phyloP scores from a whole-genome alignment of 1,140 invertebrate genomes.

The Drosophila ironensis region DNA sequence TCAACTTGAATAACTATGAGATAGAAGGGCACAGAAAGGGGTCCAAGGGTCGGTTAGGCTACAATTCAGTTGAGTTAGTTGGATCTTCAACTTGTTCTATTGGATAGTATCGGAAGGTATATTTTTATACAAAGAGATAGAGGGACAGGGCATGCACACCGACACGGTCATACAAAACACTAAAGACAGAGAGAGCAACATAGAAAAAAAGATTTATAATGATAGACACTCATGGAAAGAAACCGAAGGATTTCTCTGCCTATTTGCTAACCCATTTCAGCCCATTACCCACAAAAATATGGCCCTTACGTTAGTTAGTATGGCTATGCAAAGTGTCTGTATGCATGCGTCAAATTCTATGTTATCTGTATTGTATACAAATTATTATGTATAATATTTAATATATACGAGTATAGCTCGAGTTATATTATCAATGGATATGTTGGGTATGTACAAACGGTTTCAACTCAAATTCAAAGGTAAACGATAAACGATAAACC shows the following conservation, averaged over 20 bases:
- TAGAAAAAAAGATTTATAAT: background rate
- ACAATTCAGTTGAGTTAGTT: slow-evolving; percentile 10
- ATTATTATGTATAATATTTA: slow-evolving; percentile 4
- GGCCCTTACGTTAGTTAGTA: too few relatives aligned
- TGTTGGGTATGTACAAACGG: slow-evolving; percentile 40
- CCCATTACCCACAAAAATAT: background rate
- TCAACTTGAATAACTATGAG: slow-evolving; percentile 52
- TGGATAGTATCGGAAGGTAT: background rate
- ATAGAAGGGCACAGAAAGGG: slow-evolving; percentile 1
- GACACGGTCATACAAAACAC: slow-evolving; percentile 22
- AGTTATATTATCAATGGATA: slow-evolving; percentile 19
- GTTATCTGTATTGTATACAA: background rate
- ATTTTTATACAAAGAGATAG: slow-evolving; percentile 2
- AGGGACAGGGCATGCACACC: slow-evolving; percentile 50
- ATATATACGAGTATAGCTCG: slow-evolving; percentile 8
- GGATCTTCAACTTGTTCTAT: background rate
- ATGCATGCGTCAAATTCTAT: slow-evolving; percentile 47
- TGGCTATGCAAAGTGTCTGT: slow-evolving; percentile 37
- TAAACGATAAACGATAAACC: slow-evolving; percentile 39
- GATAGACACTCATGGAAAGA: background rate
- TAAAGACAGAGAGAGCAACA: slow-evolving; percentile 7
- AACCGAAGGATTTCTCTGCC: background rate
- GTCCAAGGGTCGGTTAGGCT: background rate
- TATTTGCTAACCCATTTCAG: background rate
- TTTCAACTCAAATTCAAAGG: slow-evolving; percentile 24